phyloP scores from a whole-genome alignment of 2,113 vertebrate genomes.

The Triplophysa siluroides region DNA sequence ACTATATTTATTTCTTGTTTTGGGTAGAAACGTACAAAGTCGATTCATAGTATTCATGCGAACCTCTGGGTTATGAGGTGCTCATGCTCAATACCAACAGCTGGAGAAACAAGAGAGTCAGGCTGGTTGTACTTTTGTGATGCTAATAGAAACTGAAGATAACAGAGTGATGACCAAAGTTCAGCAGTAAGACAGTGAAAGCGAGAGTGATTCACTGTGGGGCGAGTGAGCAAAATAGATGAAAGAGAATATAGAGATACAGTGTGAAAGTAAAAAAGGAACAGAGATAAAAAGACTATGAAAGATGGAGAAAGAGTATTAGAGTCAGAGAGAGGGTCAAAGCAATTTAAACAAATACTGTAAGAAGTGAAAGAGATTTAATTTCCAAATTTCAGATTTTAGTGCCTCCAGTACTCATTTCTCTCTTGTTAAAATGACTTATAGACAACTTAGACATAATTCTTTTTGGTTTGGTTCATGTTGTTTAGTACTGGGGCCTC shows the following conservation, averaged over 20 bases:
- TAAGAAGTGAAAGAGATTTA: neutral
- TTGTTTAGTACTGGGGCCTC: too few species aligned
- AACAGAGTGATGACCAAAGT: conserved; percentile 22
- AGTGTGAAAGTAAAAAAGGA: neutral
- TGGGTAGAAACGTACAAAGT: neutral
- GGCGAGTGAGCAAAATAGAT: conserved; percentile 22
- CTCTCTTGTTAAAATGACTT: neutral
- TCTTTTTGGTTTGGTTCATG: too few species aligned
- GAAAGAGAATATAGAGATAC: neutral
- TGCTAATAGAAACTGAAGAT: conserved; percentile 27
- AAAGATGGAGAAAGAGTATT: conserved; percentile 12
- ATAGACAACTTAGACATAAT: too few species aligned
- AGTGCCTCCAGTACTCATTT: conserved; percentile 6
- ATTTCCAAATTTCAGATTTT: conserved; percentile 26
- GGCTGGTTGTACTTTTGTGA: conserved; percentile 22
- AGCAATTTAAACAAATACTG: conserved; percentile 23
- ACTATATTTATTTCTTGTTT: neutral
- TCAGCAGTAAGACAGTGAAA: conserved; percentile 29
- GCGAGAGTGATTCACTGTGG: neutral
- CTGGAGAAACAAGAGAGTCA: neutral
- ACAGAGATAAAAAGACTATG: neutral
- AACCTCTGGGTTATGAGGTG: conserved; percentile 38
- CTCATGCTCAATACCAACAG: conserved; percentile 19
- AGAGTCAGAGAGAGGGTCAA: conserved; percentile 35
- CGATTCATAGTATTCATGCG: conserved; percentile 29